Base-by-base conservation (phyloP, 2,113 vertebrate genomes). In the Vimba vimba region DNA sequence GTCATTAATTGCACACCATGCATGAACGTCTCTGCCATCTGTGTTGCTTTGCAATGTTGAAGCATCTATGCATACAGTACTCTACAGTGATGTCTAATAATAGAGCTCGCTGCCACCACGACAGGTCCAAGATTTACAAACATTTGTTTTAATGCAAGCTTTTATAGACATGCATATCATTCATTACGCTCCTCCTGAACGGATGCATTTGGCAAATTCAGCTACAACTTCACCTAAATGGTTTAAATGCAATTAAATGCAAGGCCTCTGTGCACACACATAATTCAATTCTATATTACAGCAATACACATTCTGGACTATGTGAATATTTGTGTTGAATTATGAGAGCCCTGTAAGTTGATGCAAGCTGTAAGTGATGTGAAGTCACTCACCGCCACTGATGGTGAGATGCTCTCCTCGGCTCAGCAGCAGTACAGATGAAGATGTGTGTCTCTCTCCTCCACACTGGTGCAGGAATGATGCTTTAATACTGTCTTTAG, bases 401-500 rank as follows among this genome's bases (percentile, higher is more conserved):
- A 55, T 78, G 76, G 6, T 57, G 76, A 78, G 76, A 78, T 23
- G 76, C 64, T 66, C 60, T 21, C 62, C 62, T 76, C 47, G 7
- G 17, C 79, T 82, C 64, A 33, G 62, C 62, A 68, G 43, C 62
- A 21, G 62, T 47, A 68, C 43, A 52, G 27, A 82, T 82, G 79
- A 82, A 52, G 62, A 52, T 52, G 60, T 47, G 36, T 19, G 12
- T 62, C 33, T 79, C 30, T 79, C 43, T 52, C 36, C 62, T 76
- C 55, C 84, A 57, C 84, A 25, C 33, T 82, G 62, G 50, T 82
- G 62, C 62, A 52, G 39, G 60, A 69, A 50, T 68, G 79, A 82
- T 69, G 85, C 85, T 81, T 81, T 74, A 86, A 86, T 47, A 57
- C 55, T 74, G 85, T 79, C 55, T 80, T 86, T 36, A 79, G 52